These are phyloP conservation scores for Drosophila borborema DNA, from an alignment of 2,888 invertebrate species.

Conservation along the genomic window DNA sequence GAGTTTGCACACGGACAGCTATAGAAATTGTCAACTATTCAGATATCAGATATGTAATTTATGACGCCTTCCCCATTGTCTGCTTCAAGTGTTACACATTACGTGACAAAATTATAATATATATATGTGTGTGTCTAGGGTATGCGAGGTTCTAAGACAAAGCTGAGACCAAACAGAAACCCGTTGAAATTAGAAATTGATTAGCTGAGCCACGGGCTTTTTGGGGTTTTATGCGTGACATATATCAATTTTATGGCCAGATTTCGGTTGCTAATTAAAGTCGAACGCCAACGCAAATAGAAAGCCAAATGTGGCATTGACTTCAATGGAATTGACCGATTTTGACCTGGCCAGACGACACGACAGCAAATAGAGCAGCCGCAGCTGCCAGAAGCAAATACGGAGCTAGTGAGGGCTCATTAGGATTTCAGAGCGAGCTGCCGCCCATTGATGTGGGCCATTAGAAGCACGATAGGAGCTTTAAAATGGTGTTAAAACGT, in stretches of 20 bases:
- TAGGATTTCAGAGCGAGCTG: conserved; percentile 46
- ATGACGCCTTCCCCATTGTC: background rate
- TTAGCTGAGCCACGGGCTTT: conserved; percentile 32
- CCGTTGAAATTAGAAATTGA: conserved; percentile 52
- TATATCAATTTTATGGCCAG: conserved; percentile 67
- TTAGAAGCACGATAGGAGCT: conserved; percentile 37
- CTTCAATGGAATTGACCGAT: conserved; percentile 51
- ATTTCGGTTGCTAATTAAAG: conserved; percentile 63
- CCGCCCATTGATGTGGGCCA: conserved; percentile 51
- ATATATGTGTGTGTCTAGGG: background rate
- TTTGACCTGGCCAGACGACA: conserved; percentile 28
- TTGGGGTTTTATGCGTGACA: conserved; percentile 56
- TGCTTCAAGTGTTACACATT: conserved; percentile 3
- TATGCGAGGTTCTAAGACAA: background rate
- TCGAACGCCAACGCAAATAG: conserved; percentile 66
- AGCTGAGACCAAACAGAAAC: conserved; percentile 17
- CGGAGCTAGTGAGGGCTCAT: conserved; percentile 15
- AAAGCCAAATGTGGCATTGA: conserved; percentile 53
- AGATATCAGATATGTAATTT: conserved; percentile 4
- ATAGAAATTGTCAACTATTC: background rate
- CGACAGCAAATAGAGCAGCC: conserved; percentile 24
- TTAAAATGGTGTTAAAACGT: conserved; percentile 32
- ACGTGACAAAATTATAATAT: conserved; percentile 3
- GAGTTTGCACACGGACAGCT: background rate
- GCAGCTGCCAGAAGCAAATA: background rate